phyloP scores from a whole-genome alignment of 2,113 vertebrate species.

The Acinonyx jubatus region DNA sequence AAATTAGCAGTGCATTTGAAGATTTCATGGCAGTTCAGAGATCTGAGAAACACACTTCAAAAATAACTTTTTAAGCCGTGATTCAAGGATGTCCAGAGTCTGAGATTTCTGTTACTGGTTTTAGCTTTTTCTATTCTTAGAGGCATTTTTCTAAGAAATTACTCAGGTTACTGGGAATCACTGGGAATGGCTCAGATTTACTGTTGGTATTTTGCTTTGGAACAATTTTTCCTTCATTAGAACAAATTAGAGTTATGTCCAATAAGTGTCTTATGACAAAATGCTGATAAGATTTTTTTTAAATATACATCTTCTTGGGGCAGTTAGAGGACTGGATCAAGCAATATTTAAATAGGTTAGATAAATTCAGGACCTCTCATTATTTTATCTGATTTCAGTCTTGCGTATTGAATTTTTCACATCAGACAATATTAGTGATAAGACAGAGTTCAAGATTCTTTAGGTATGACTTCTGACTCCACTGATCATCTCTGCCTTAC shows the following conservation, averaged over 20 bases:
- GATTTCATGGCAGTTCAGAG: slow-evolving; percentile 40
- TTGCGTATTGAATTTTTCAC: not conserved
- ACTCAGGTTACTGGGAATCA: not conserved
- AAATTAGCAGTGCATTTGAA: slow-evolving; percentile 68
- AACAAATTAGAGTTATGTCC: not conserved
- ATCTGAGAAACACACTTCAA: slow-evolving; percentile 59
- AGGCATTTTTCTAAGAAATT: slow-evolving; percentile 18
- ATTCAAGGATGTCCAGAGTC: not conserved
- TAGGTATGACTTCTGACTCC: not conserved
- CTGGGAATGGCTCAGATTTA: not conserved
- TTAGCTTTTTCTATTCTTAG: not conserved
- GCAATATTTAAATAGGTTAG: not conserved
- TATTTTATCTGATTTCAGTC: not conserved
- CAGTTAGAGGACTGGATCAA: not conserved
- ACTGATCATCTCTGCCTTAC: not conserved
- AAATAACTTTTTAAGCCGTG: slow-evolving; percentile 43
- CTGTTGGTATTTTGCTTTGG: not conserved
- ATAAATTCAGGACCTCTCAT: not conserved
- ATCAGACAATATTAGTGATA: not conserved
- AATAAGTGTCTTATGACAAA: not conserved
- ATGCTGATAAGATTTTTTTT: not conserved
- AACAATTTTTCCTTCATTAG: not conserved
- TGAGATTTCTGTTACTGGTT: not conserved
- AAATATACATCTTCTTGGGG: not conserved
- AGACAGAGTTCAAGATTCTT: not conserved